A percentile compares a stretch with the other conserved stretches of the same genome.
phyloP scores from a whole-genome alignment of 2,113 vertebrate genomes.

The Galemys pyrenaicus region DNA sequence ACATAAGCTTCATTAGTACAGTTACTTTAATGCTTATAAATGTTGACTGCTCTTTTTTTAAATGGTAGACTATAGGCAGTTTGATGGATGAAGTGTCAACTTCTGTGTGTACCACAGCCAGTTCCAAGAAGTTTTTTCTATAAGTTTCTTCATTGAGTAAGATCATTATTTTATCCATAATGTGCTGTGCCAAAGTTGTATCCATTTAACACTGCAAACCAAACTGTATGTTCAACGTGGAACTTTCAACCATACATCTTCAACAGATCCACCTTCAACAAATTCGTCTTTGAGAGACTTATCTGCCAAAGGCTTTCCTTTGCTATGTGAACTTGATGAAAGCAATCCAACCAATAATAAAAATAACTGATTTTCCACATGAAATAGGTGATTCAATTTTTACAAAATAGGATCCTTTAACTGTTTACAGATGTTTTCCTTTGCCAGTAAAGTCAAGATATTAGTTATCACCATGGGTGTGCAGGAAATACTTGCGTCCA shows the following conservation, averaged over 20 bases:
- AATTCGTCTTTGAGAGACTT: neutral
- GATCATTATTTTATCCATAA: neutral
- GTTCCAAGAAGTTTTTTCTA: neutral
- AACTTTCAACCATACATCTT: neutral
- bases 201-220: neutral
- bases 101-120: neutral
- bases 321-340: neutral
- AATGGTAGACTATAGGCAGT: neutral
- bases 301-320: neutral
- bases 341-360: neutral
- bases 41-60: neutral
- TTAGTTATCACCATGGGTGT: neutral
- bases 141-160: slow-evolving; percentile 8
- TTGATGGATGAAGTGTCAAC: neutral
- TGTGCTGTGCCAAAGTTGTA: neutral
- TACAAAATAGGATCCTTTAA: neutral
- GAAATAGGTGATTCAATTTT: neutral
- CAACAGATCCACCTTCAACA: neutral
- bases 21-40: neutral
- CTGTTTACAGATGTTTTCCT: neutral
- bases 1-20: neutral
- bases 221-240: neutral
- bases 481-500: neutral
- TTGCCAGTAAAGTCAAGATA: neutral
- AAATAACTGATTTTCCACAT: neutral